Conservation (phyloP, 2,797 vertebrate genomes). For the Odontamblyopus lacepedii region DNA sequence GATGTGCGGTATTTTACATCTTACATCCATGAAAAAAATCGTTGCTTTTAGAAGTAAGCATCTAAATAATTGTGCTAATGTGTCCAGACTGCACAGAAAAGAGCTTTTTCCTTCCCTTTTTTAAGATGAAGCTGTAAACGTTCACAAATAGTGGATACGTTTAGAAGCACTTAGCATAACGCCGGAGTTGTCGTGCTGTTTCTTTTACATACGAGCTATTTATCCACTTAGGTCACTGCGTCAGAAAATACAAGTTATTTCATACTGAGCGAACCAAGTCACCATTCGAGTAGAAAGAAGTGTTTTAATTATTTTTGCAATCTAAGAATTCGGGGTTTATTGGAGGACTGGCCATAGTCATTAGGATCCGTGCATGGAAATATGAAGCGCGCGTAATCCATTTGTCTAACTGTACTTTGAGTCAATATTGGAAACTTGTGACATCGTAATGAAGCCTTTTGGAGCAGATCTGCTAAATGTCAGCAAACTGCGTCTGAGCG, state of each 20-base stretch:
- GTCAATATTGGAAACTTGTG: conserved; percentile 77
- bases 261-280: background rate
- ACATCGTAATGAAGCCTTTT: conserved; percentile 74
- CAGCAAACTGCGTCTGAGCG: conserved; percentile 83
- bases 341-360: background rate
- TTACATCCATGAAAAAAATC: background rate
- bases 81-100: background rate
- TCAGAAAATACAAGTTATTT: background rate
- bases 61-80: background rate
- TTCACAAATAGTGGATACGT: background rate
- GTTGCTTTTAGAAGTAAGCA: background rate
- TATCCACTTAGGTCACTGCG: background rate
- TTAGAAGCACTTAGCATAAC: conserved; percentile 6
- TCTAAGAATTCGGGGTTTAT: background rate
- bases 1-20: background rate
- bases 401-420: conserved; percentile 77
- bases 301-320: background rate
- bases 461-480: conserved; percentile 83
- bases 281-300: background rate
- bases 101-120: background rate
- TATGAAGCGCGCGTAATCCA: conserved; percentile 60
- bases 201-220: background rate
- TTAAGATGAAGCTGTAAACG: background rate
- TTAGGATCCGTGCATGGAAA: conserved; percentile 60
- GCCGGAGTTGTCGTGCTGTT: background rate